Evolutionary conservation across 2,113 vertebrate genomes (phyloP), one percentile per base, ranked within the genome.

Genomic region (Protomyctophum bolini): DNA sequence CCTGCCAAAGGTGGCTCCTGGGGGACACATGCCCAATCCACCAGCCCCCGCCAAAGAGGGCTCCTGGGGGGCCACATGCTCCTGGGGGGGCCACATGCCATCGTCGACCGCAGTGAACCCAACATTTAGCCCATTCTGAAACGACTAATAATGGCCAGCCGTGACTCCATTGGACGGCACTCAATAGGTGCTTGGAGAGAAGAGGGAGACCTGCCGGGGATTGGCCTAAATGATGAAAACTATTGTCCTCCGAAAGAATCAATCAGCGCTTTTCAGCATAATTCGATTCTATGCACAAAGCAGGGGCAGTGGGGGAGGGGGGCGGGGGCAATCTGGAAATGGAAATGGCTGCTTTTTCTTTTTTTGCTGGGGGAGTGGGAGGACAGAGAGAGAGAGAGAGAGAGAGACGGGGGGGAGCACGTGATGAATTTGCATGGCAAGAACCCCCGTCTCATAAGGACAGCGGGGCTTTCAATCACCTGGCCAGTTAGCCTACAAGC

Each of bases 241-340:
- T 85, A 86, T 87, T 90, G 88, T 88, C 87, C 87, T 89, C 89
- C 68, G 69, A 83, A 88, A 83, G 85, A 91, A 92, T 92, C 89
- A 89, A 92, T 91, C 80, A 86, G 72, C 57, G 86, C 89, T 91
- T 88, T 85, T 86, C 86, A 88, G 81, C 58, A 79, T 89, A 91
- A 92, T 90, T 91, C 75, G 80, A 90, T 89, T 90, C 89, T 81
- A 86, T 89, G 87, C 89, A 92, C 90, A 90, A 89, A 91, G 89
- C 33, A 41, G 33, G 33, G 33, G 33, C 33, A 41, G 33, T 41
- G 33, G 88, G 77, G 88, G 62, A 73, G 77, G 33, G 8, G 76
- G 73, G n/a, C n/a, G n/a, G 78, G 89, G 83, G 86, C 90, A 90
- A 88, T 92, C 85, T 91, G 72, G 88, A 91, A 89, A 90, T 92